Evolutionary conservation across 2,797 vertebrate species (phyloP), one percentile per base, ranked within the genome.

Genomic region (Echeneis naucrates): DNA sequence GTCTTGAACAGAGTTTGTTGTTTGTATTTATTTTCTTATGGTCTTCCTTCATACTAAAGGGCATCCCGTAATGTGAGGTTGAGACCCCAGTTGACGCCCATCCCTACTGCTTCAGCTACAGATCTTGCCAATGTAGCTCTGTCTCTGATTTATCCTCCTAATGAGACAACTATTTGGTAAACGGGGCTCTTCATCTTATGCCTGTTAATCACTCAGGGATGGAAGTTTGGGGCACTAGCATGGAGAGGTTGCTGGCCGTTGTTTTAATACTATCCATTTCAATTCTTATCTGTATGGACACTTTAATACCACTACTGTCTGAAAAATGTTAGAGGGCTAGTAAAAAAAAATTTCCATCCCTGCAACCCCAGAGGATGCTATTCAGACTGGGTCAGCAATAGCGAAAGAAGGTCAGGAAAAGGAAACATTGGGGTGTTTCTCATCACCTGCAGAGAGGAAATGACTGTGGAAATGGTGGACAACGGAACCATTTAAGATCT

Each of bases 51-150:
- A 89, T 89, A 89, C 88, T 85, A 87, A 94, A 93, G 90, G 92
- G 92, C 90, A 93, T 92, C 91, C 92, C 85, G 48, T 84, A 93
- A 93, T 92, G 92, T 93, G 92, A 93, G 89, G 81, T 79, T 78
- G 62, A 86, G 84, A 91, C 80, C 83, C 78, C 75, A 84, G 78
- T 58, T 73, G 86, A 81, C 72, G 55, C 85, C 89, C 82, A 86
- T 88, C 87, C 90, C 89, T 75, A 75, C 87, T 54, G 81, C 81
- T 67, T 60, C 69, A 82, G 66, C 74, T 77, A 78, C 79, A 84
- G 81, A 75, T 56, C 66, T 57, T 32, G 4, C 42, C 19, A 35
- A 52, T 10, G 13, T 64, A 51, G 35, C 27, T 74, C 52, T 59
- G 23, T 59, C 57, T 48, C 47, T 61, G 1, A 44, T 53, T 44